Percentiles rank a stretch among this genome's conserved stretches.
Evolutionary conservation across 2,888 invertebrate genomes (phyloP).

Genomic region (Oscheius onirici): DNA sequence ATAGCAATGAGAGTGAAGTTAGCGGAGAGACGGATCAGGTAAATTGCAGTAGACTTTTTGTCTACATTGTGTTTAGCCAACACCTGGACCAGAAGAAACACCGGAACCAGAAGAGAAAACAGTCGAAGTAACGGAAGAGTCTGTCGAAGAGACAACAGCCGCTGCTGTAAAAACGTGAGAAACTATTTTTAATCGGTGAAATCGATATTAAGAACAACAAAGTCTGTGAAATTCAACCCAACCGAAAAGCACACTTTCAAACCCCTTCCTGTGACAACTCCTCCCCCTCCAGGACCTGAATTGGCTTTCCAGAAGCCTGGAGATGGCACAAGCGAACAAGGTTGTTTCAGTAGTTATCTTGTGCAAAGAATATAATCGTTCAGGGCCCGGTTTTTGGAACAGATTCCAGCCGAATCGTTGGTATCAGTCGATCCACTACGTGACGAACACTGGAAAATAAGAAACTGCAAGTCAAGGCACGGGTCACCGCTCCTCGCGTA

Average conservation of each 20-base stretch:
- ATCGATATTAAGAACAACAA: neutral
- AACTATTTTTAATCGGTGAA: neutral
- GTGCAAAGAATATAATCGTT: neutral
- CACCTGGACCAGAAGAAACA: constrained; percentile 29
- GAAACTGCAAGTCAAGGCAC: neutral
- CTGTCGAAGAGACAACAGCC: constrained; percentile 37
- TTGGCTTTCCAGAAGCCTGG: constrained; percentile 55
- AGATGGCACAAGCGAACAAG: constrained; percentile 39
- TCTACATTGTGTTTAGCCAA: neutral
- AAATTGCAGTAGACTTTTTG: constrained; percentile 22
- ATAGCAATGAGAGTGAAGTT: constrained; percentile 38
- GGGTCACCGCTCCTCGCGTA: constrained; percentile 28
- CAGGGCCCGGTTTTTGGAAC: constrained; percentile 67
- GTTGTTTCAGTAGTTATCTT: neutral
- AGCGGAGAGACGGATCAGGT: constrained; percentile 41
- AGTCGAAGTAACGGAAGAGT: constrained; percentile 26
- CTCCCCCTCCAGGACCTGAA: constrained; percentile 51
- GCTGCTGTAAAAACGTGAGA: constrained; percentile 1
- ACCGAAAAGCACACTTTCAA: constrained; percentile 61
- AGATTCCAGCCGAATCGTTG: constrained; percentile 69
- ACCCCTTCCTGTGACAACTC: constrained; percentile 55
- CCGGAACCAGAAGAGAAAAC: constrained; percentile 34
- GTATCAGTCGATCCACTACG: constrained; percentile 69
- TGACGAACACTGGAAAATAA: constrained; percentile 68
- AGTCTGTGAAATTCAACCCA: constrained; percentile 27